These are phyloP conservation scores for Pyrocoelia pectoralis DNA, from an alignment of 2,888 invertebrate genomes.

Conservation along the genomic window DNA sequence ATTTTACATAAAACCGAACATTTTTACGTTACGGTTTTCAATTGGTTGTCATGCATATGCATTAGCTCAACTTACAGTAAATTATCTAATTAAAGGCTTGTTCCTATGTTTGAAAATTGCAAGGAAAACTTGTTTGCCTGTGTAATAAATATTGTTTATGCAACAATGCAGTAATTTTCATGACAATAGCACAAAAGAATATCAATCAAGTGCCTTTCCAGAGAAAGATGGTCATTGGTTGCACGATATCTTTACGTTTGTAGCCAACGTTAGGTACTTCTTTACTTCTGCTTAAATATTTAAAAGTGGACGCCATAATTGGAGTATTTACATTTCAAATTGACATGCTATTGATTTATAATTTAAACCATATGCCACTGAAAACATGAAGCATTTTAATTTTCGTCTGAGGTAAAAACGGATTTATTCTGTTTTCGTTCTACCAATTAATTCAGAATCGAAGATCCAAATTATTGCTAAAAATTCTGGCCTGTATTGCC, in stretches of 20 bases:
- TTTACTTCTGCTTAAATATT: slow-evolving; percentile 34
- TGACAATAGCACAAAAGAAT: slow-evolving; percentile 19
- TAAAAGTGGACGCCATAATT: slow-evolving; percentile 38
- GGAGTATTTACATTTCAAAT: slow-evolving; percentile 40
- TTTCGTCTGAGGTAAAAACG: slow-evolving; percentile 35
- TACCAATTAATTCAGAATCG: too few relatives aligned
- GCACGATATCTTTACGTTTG: slow-evolving; percentile 30
- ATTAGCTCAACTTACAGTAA: too few relatives aligned
- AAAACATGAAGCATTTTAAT: slow-evolving; percentile 39
- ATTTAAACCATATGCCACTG: slow-evolving; percentile 33
- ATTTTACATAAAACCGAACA: too few relatives aligned
- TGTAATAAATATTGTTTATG: slow-evolving; percentile 1
- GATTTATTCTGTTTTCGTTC: too few relatives aligned
- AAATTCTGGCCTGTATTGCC: too few relatives aligned
- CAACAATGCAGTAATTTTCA: slow-evolving; percentile 24
- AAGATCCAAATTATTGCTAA: too few relatives aligned
- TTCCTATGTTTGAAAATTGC: too few relatives aligned
- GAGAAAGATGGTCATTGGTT: slow-evolving; percentile 29
- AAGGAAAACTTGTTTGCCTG: too few relatives aligned
- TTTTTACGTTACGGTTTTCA: too few relatives aligned
- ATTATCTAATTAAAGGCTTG: too few relatives aligned
- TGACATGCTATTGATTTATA: slow-evolving; percentile 39
- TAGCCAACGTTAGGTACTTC: slow-evolving; percentile 21
- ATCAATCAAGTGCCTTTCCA: slow-evolving; percentile 32
- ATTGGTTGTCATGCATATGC: too few relatives aligned